phyloP scores from a whole-genome alignment of 1,140 invertebrate genomes.

The Gerris buenoi region DNA sequence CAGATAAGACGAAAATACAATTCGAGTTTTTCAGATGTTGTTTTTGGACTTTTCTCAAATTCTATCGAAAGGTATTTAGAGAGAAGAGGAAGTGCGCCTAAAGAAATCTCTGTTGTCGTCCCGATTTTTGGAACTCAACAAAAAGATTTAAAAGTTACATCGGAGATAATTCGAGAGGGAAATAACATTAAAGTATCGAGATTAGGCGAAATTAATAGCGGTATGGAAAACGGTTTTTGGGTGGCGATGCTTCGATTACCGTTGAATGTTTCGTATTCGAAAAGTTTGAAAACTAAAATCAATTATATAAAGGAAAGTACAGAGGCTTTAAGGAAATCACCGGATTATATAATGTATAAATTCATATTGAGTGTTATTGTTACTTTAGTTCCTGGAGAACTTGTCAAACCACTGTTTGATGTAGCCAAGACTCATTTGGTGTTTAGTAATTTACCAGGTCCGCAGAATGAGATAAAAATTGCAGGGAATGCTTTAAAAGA shows the following conservation, averaged over 20 bases:
- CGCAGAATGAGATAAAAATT: not conserved
- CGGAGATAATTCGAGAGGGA: not conserved
- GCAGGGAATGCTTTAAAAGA: not conserved
- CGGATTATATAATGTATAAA: not conserved
- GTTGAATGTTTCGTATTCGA: not conserved
- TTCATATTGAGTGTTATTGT: not conserved
- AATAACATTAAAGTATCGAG: not conserved
- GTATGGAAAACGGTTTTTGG: not conserved
- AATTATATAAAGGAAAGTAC: not conserved
- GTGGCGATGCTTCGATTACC: not conserved
- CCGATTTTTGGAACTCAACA: not conserved
- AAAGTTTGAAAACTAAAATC: not conserved
- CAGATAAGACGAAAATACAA: not conserved
- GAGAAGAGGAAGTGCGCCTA: not conserved
- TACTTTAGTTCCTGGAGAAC: not conserved
- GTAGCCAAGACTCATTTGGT: not conserved
- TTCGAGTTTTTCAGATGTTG: not conserved
- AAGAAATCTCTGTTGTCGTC: not conserved
- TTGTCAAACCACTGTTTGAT: not conserved
- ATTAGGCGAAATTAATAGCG: not conserved
- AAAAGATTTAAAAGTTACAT: not conserved
- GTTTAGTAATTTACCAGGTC: not conserved
- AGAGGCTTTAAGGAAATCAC: not conserved
- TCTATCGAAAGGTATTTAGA: not conserved
- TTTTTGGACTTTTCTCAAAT: not conserved